phyloP scores from a whole-genome alignment of 2,113 vertebrate genomes.

The Rafetus swinhoei region DNA sequence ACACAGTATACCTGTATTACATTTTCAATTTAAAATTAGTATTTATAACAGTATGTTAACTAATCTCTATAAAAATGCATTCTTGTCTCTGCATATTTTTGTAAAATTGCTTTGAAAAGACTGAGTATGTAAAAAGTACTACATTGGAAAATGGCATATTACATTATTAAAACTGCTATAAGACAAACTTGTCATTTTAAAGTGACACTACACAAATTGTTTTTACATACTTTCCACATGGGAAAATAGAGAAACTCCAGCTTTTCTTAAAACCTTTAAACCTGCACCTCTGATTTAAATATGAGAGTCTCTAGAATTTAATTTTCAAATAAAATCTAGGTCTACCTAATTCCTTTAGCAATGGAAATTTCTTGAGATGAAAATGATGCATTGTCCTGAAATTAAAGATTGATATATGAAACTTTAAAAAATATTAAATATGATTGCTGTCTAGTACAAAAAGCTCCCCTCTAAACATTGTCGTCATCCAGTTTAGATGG shows the following conservation, averaged over 20 bases:
- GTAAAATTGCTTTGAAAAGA: neutral
- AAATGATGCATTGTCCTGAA: constrained; percentile 64
- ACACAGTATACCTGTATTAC: neutral
- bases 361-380: constrained; percentile 35
- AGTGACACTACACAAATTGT: neutral
- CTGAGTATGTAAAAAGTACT: neutral
- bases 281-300: constrained; percentile 70
- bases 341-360: constrained; percentile 39
- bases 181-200: neutral
- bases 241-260: constrained; percentile 8
- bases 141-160: neutral
- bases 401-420: constrained; percentile 37
- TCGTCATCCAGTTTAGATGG: neutral
- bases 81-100: constrained; percentile 8
- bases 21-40: neutral
- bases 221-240: constrained; percentile 9
- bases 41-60: neutral
- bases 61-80: constrained; percentile 11
- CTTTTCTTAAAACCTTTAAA: constrained; percentile 31
- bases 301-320: constrained; percentile 4
- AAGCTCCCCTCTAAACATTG: neutral
- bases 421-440: constrained; percentile 48
- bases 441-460: constrained; percentile 67
- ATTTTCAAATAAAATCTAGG: constrained; percentile 57
- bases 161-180: neutral